Base-by-base conservation (phyloP, 2,797 vertebrate genomes). In the Girardinus metallicus region DNA sequence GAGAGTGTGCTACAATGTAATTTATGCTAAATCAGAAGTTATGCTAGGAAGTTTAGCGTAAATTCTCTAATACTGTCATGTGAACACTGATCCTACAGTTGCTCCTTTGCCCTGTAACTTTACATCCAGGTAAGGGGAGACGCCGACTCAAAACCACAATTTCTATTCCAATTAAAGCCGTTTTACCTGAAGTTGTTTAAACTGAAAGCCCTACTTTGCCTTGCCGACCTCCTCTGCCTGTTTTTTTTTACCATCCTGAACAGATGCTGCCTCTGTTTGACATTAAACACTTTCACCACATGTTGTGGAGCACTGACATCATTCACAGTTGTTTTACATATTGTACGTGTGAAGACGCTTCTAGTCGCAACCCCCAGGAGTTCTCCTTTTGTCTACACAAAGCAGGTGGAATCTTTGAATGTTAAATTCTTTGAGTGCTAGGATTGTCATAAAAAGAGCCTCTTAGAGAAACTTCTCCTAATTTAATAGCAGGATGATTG, bases 221-320 rank as follows among this genome's bases (percentile, higher is more conserved):
- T 79, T 49, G 64, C 36, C 18, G n/a, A 23, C 16, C 1, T 44
- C 66, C 62, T 62, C 34, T 10, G 36, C 39, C 36, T n/a, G n/a
- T n/a, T 44, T 44, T 43, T 4, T 4, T n/a, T 5, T 15, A 71
- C 73, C 55, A 0, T 12, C 9, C 29, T 57, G 10, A 10, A 13
- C 77, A 70, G 76, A 74, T 64, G 55, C 62, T 47, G 71, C 2
- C 11, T 64, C 39, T 41, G 46, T 70, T 41, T 41, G 46, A 46
- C 4, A 0, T 66, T 77, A 53, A 34, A n/a, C 43, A 57, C 9
- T 1, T 39, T 5, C 68, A 77, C 55, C 57, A 68, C 1, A 21
- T 3, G 23, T 82, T 3, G 21, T 82, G 18, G 75, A 74, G 43
- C 34, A 15, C 2, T 73, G 74, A 18, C 66, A 21, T 62, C 74